These are phyloP conservation scores for Lamellibrachia satsuma DNA, from an alignment of 2,888 invertebrate species.

Conservation along the genomic window DNA sequence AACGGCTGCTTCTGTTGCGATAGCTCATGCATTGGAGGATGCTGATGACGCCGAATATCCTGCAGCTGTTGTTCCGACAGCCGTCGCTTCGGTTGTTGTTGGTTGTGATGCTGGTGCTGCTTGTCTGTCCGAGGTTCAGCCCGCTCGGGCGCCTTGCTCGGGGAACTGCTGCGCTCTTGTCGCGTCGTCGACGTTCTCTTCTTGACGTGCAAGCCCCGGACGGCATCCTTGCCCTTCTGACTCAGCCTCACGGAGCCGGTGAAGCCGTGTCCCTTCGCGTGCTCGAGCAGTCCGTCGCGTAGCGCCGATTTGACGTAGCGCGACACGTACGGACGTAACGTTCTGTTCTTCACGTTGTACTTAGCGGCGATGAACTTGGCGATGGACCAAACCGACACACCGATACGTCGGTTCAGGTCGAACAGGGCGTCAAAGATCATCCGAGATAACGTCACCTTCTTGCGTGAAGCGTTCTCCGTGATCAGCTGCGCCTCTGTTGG, in stretches of 20 bases:
- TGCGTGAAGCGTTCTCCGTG: background rate
- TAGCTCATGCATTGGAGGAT: background rate
- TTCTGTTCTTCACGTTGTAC: conserved; percentile 17
- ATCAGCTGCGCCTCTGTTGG: background rate
- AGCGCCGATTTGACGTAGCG: background rate
- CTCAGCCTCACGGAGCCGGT: background rate
- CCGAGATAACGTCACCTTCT: conserved; percentile 8
- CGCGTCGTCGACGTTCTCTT: background rate
- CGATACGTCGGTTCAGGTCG: background rate
- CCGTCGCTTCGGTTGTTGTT: background rate
- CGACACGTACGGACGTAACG: background rate
- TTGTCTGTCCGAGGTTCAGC: background rate
- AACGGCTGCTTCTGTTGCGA: background rate
- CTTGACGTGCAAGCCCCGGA: background rate
- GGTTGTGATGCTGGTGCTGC: background rate
- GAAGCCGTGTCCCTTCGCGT: background rate
- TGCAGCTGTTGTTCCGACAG: background rate
- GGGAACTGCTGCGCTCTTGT: background rate
- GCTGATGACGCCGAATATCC: background rate
- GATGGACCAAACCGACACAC: background rate
- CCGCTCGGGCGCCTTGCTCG: background rate
- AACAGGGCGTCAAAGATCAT: background rate
- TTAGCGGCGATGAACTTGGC: background rate
- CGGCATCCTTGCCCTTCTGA: conserved; percentile 13
- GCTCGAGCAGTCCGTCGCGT: background rate